These are phyloP conservation scores for Thripadectes ignobilis DNA, from an alignment of 2,797 vertebrate species.

Conservation along the genomic window DNA sequence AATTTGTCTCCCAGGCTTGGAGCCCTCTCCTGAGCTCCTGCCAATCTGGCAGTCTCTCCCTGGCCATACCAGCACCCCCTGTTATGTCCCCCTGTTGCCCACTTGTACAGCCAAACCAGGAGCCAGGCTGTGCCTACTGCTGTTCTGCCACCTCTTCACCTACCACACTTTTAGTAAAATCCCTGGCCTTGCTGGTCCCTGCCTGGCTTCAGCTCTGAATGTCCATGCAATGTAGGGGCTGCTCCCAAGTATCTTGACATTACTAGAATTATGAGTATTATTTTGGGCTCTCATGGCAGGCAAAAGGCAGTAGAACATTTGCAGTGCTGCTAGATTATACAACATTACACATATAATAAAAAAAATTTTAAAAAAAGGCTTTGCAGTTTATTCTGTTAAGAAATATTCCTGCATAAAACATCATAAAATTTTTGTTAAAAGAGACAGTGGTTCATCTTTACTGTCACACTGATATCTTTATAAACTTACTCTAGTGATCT, in stretches of 20 bases:
- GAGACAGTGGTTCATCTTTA: conserved; percentile 56
- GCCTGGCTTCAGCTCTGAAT: neutral
- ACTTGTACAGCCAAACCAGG: rapidly evolving
- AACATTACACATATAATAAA: neutral
- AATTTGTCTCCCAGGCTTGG: rapidly evolving
- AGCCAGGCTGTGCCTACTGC: neutral
- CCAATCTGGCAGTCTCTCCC: neutral
- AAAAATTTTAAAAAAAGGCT: neutral
- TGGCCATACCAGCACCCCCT: rapidly evolving
- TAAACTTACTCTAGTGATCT: conserved; percentile 65
- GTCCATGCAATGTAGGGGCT: rapidly evolving
- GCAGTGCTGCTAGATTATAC: neutral
- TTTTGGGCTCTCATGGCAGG: neutral
- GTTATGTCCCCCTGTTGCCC: neutral
- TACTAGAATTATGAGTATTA: neutral
- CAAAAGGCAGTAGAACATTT: neutral
- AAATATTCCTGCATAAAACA: conserved; percentile 25
- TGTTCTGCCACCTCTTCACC: neutral
- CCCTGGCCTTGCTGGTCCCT: neutral
- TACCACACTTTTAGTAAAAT: rapidly evolving
- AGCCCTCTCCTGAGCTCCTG: neutral
- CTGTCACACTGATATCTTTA: conserved; percentile 60
- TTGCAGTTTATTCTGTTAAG: conserved; percentile 12
- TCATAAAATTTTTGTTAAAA: neutral
- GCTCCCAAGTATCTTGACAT: neutral